Conservation (phyloP, 2,888 invertebrate species). For the Cheilosia pagana region DNA sequence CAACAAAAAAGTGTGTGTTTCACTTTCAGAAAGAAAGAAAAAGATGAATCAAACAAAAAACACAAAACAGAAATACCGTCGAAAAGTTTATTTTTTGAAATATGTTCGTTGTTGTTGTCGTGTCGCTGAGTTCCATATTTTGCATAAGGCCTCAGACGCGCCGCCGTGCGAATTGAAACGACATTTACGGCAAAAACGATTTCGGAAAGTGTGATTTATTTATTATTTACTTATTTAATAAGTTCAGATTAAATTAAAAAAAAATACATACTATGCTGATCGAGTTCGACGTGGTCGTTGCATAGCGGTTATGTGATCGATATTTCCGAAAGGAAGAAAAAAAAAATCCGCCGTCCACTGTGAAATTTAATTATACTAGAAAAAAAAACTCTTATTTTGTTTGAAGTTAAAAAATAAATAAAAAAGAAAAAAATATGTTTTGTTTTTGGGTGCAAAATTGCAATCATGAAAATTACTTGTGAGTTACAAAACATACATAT, state of each 20-base stretch:
- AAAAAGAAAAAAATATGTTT: constrained; percentile 33
- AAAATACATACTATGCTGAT: constrained; percentile 3
- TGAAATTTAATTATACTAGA: not conserved
- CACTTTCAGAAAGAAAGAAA: constrained; percentile 22
- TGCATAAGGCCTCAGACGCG: constrained; percentile 49
- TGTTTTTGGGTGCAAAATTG: constrained; percentile 63
- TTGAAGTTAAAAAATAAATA: not conserved
- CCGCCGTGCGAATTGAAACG: constrained; percentile 41
- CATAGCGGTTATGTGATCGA: constrained; percentile 18
- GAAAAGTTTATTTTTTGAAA: constrained; percentile 55
- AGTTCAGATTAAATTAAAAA: constrained; percentile 5
- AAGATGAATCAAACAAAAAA: constrained; percentile 31
- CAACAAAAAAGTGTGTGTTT: constrained; percentile 37
- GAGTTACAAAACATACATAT: constrained; percentile 57
- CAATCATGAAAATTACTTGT: constrained; percentile 60
- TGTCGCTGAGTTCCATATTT: constrained; percentile 58
- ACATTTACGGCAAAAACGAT: constrained; percentile 40
- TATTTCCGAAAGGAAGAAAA: constrained; percentile 3
- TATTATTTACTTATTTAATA: constrained; percentile 9
- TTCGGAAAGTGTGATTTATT: constrained; percentile 26
- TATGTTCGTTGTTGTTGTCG: constrained; percentile 56
- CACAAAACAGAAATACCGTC: constrained; percentile 1
- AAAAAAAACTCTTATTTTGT: not conserved
- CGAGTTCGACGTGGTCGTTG: constrained; percentile 10
- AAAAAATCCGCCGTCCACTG: not conserved